Base-by-base conservation (phyloP, 2,113 vertebrate species). In the Cinclus cinclus region DNA sequence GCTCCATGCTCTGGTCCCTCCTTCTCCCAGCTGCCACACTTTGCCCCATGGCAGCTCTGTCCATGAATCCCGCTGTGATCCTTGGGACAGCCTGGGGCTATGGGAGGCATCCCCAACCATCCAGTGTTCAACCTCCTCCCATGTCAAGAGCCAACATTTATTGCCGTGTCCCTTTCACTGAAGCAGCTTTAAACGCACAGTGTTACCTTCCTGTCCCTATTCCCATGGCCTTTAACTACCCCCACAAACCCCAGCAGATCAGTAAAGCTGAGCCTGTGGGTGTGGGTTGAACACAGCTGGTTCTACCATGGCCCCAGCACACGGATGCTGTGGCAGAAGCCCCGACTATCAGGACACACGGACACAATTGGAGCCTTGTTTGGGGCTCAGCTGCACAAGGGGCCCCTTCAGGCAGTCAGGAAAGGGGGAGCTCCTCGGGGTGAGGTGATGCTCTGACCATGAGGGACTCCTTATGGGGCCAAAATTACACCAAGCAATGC, bases 331-430 rank as follows among this genome's bases (percentile, higher is more conserved):
- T 0, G 1, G 77, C 88, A 76, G 68, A 71, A 91, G 44, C 71
- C 73, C 55, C 1, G 1, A 60, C 49, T 3, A 14, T 64, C 18
- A 25, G 77, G 80, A 89, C 84, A 60, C 39, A 3, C 1, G 1
- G 81, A 83, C 83, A 96, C 96, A 96, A 96, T 96, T 2, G 24
- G 69, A 46, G 87, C 95, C 92, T 96, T 96, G 93, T 96, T 63
- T 15, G 42, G 80, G 84, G 77, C 59, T 44, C 56, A 28, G 80
- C 55, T 4, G 12, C 92, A 96, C 93, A 95, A 94, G 93, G 68
- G 79, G 89, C 86, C 83, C 75, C 93, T 93, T 95, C 94, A 92
- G 71, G 62, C 79, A 0, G 70, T 22, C 18, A 9, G 73, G 60
- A 69, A 94, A 89, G 83, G 80, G 80, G 69, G 64, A 87, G 87